A percentile compares a stretch with the other conserved stretches of the same genome.
Evolutionary conservation across 1,140 invertebrate genomes (phyloP).

Genomic region (Temnothorax curvispinosus): DNA sequence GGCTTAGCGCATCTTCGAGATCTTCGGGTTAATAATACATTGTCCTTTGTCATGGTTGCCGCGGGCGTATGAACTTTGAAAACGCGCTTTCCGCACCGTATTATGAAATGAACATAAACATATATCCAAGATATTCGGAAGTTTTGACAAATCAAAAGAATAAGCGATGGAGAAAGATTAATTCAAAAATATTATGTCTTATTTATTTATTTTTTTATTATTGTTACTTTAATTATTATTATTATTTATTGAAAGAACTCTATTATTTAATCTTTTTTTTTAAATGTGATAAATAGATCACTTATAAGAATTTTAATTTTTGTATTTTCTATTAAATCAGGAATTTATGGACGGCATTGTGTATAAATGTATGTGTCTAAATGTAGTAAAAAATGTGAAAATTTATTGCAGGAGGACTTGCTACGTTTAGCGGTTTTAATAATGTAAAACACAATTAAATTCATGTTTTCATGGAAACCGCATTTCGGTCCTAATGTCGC

Average conservation of each 20-base stretch:
- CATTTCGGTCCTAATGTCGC: conserved; percentile 3
- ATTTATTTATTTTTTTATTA: background rate
- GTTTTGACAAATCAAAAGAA: background rate
- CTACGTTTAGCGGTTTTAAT: conserved; percentile 1
- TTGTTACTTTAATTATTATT: background rate
- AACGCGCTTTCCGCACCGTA: background rate
- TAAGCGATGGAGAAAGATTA: background rate
- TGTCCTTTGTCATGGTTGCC: background rate
- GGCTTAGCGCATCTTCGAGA: background rate
- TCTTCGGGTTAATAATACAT: conserved; percentile 31
- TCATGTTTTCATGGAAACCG: conserved; percentile 17
- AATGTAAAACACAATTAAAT: conserved; percentile 36
- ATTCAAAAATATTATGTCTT: background rate
- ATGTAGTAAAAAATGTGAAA: conserved; percentile 2
- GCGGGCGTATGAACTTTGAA: background rate
- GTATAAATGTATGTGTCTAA: background rate
- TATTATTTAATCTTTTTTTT: background rate
- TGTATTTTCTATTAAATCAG: background rate
- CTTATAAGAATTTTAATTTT: background rate
- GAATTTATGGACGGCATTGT: background rate
- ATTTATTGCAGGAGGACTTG: background rate
- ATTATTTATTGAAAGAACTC: background rate
- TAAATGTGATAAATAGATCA: background rate
- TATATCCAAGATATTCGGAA: background rate
- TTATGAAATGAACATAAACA: background rate